A percentile compares a stretch with the other conserved stretches of the same genome.
phyloP scores from a whole-genome alignment of 2,888 invertebrate genomes.

The Autographa gamma region DNA sequence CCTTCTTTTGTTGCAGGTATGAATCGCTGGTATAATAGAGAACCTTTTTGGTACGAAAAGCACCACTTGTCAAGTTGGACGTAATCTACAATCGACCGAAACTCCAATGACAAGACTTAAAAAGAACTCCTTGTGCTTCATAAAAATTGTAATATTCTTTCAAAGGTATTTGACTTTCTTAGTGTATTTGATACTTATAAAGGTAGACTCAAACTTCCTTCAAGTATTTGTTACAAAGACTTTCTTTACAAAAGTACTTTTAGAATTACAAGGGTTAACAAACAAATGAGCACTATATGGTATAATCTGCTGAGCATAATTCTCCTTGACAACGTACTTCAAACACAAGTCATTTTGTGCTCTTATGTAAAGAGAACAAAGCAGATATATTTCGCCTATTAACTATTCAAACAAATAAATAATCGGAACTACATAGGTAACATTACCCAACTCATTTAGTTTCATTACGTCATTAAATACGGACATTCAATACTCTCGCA shows the following conservation, averaged over 20 bases:
- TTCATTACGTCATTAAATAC: background rate
- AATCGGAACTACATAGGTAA: too few species aligned
- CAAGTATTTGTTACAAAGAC: background rate
- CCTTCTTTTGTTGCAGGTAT: slow-evolving; percentile 51
- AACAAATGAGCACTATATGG: too few species aligned
- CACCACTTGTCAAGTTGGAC: slow-evolving; percentile 47
- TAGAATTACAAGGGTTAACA: too few species aligned
- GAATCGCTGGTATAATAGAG: slow-evolving; percentile 40
- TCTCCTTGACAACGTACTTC: too few species aligned
- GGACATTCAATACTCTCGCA: background rate
- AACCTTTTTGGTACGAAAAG: slow-evolving; percentile 49
- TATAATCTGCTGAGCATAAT: too few species aligned
- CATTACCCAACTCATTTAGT: background rate
- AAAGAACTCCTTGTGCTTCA: slow-evolving; percentile 29
- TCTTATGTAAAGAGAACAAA: too few species aligned
- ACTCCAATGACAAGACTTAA: slow-evolving; percentile 16
- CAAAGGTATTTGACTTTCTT: slow-evolving; percentile 2
- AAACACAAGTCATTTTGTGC: too few species aligned
- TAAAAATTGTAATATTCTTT: slow-evolving; percentile 22
- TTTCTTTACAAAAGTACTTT: background rate
- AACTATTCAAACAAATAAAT: too few species aligned
- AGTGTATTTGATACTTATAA: background rate
- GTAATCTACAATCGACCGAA: slow-evolving; percentile 39
- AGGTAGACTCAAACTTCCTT: background rate
- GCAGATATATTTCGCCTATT: too few species aligned